These are phyloP conservation scores for Azemiops feae DNA, from an alignment of 2,113 vertebrate genomes.

Conservation along the genomic window DNA sequence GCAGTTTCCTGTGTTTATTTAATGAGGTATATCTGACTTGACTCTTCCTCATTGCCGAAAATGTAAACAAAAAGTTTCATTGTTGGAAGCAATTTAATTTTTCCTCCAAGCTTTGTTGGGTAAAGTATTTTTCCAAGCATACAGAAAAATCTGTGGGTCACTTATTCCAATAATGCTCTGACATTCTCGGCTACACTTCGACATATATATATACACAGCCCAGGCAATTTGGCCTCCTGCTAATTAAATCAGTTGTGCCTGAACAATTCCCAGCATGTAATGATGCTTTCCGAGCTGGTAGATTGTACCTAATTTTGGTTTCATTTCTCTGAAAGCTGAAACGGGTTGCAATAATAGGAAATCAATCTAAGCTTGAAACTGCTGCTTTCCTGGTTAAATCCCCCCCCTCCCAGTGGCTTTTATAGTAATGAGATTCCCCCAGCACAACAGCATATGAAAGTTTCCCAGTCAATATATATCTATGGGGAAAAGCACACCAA, in stretches of 20 bases:
- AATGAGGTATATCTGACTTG: neutral
- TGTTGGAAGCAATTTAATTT: neutral
- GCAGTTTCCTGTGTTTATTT: neutral
- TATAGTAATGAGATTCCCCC: slow-evolving; percentile 3
- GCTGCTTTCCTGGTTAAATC: neutral
- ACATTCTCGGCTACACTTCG: slow-evolving; percentile 37
- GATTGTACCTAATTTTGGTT: slow-evolving; percentile 26
- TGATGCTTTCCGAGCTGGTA: slow-evolving; percentile 46
- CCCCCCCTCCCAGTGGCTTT: neutral
- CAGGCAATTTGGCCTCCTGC: slow-evolving; percentile 34
- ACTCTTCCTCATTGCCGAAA: neutral
- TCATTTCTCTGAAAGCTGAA: slow-evolving; percentile 41
- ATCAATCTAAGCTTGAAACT: slow-evolving; percentile 35
- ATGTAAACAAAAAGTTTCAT: neutral
- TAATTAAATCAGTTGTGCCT: slow-evolving; percentile 59
- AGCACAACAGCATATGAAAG: neutral
- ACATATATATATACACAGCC: slow-evolving; percentile 43
- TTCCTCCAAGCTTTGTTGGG: neutral
- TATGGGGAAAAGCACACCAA: neutral
- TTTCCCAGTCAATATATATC: neutral
- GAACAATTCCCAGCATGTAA: slow-evolving; percentile 50
- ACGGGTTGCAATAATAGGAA: slow-evolving; percentile 41
- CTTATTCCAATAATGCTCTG: neutral
- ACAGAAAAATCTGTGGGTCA: neutral
- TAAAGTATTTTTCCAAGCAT: neutral